Base-by-base conservation (phyloP, 2,888 invertebrate genomes). In the Ormyrus rosae region DNA sequence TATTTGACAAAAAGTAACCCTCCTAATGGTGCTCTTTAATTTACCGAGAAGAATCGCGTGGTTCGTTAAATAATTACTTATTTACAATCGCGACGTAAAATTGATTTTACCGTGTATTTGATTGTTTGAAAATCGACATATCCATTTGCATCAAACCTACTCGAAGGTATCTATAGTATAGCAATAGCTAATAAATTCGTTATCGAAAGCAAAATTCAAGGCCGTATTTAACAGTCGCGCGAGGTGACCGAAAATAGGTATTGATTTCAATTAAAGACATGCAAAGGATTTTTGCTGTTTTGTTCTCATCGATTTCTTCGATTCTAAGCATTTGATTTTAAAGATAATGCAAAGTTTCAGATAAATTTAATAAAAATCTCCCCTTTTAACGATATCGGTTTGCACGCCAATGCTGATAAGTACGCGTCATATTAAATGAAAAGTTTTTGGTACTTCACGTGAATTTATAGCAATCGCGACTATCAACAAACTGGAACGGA, bases 401-500 rank as follows among this genome's bases (percentile, higher is more conserved):
- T 46, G 11, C 9, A 63, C 9, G 46, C 9, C 9, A 63, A 63
- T 5, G 4, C 0, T 46, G 63, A 63, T 53, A 72, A 63, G 34
- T 53, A 61, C 70, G 70, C 46, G 58, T 55, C n/a, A 51, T 19
- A 19, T 72, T 55, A 55, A 55, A 51, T 55, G 50, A 65, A 64
- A 64, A 64, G 13, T 13, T 10, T 72, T 72, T 19, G 19, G 19
- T 34, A 46, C 34, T 73, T 19, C 50, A 45, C 58, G 60, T 9
- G 60, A 58, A 53, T 60, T 75, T 67, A 51, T 51, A 11, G n/a
- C 50, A 65, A 64, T 56, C 61, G 13, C 70, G 77, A 60, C 53
- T 65, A 19, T 70, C 13, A 72, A 74, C 46, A 34, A 80, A 80
- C 50, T 70, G 64, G 60, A 75, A 75, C 60, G 45, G 45, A 19